Percentiles rank a stretch among this genome's conserved stretches.
phyloP scores from a whole-genome alignment of 1,140 invertebrate genomes.

The Drosophila subpulchrella region DNA sequence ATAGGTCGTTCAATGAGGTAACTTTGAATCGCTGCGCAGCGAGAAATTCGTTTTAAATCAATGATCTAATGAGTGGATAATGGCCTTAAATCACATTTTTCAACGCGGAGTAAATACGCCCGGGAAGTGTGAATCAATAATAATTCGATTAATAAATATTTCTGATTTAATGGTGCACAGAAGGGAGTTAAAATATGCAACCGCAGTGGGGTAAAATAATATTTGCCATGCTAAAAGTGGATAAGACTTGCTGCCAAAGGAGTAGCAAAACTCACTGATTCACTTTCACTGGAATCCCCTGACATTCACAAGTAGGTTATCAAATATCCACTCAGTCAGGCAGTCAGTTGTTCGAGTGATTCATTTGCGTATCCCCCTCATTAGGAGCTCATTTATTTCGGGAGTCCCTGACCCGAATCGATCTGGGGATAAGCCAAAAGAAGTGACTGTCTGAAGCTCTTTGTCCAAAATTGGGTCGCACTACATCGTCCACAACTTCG shows the following conservation, averaged over 20 bases:
- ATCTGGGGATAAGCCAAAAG: conserved; percentile 27
- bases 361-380: conserved; percentile 15
- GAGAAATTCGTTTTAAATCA: conserved; percentile 9
- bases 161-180: not conserved
- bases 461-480: conserved; percentile 20
- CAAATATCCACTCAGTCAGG: not conserved
- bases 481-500: not conserved
- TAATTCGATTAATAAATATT: not conserved
- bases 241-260: not conserved
- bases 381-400: conserved; percentile 34
- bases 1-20: conserved; percentile 26
- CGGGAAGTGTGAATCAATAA: conserved; percentile 17
- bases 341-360: conserved; percentile 3
- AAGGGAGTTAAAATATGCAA: not conserved
- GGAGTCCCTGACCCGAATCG: conserved; percentile 38
- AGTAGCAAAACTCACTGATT: not conserved
- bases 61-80: conserved; percentile 28
- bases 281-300: not conserved
- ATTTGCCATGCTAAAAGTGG: not conserved
- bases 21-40: not conserved
- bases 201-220: not conserved
- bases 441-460: conserved; percentile 5
- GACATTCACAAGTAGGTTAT: not conserved
- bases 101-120: not conserved
- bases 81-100: conserved; percentile 8